A percentile compares a stretch with the other conserved stretches of the same genome.
phyloP scores from a whole-genome alignment of 2,888 invertebrate species.

The Meliscaeva auricollis region DNA sequence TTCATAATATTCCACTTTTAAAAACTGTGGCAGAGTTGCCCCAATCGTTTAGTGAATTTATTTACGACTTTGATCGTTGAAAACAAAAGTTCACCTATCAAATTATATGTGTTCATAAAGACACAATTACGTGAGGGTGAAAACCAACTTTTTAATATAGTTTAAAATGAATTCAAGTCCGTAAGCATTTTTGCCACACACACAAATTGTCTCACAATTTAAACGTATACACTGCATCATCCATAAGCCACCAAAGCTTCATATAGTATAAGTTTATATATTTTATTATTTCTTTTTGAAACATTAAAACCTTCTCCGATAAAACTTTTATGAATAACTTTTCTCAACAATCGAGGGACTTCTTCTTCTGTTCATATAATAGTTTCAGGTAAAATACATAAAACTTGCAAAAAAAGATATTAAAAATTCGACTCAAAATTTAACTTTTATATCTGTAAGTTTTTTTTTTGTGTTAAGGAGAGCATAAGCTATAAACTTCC shows the following conservation, averaged over 20 bases:
- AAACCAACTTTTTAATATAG: background rate
- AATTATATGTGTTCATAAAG: background rate
- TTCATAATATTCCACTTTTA: background rate
- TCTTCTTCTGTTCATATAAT: background rate
- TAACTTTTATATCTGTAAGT: background rate
- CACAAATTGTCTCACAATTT: background rate
- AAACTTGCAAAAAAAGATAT: conserved; percentile 1
- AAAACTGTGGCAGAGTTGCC: background rate
- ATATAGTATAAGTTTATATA: too few relatives aligned
- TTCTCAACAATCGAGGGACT: background rate
- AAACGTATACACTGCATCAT: too few relatives aligned
- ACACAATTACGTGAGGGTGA: background rate
- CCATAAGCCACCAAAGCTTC: background rate
- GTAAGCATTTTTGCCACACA: conserved; percentile 10
- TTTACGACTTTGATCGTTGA: conserved; percentile 5
- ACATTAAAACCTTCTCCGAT: conserved; percentile 11
- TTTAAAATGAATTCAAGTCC: background rate
- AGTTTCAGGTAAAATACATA: conserved; percentile 10
- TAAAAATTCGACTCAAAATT: background rate
- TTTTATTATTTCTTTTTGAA: background rate
- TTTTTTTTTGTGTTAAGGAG: background rate
- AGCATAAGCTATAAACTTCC: conserved; percentile 16
- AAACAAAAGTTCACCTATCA: background rate
- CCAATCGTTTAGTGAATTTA: background rate
- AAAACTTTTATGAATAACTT: conserved; percentile 34